A percentile compares a stretch with the other conserved stretches of the same genome.
Evolutionary conservation across 2,888 invertebrate species (phyloP).

Genomic region (Gerosis bhagava): DNA sequence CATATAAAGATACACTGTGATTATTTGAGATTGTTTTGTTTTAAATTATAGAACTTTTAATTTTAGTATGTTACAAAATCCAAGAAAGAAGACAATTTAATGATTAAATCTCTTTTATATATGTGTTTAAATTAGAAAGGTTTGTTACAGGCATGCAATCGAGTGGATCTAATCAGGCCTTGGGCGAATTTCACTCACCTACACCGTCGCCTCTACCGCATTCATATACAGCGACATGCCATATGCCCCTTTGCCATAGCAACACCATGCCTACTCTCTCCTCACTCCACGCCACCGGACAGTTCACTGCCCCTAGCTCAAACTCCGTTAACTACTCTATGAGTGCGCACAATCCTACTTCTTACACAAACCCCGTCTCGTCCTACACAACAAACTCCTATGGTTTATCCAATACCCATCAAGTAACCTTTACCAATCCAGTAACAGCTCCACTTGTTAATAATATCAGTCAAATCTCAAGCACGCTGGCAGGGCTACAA

Average conservation of each 20-base stretch:
- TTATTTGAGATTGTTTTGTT: too few species aligned
- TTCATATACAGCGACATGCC: conserved; percentile 73
- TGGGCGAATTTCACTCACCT: conserved; percentile 85
- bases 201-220: conserved; percentile 82
- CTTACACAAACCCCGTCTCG: conserved; percentile 77
- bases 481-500: conserved; percentile 72
- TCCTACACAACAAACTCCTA: conserved; percentile 72
- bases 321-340: conserved; percentile 77
- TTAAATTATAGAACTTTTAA: too few species aligned
- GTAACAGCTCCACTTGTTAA: conserved; percentile 75
- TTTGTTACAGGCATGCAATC: conserved; percentile 79
- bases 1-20: too few species aligned
- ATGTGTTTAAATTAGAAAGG: too few species aligned
- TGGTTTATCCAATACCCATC: conserved; percentile 73
- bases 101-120: too few species aligned
- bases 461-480: conserved; percentile 76
- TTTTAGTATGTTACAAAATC: too few species aligned
- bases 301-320: conserved; percentile 72
- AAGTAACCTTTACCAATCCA: conserved; percentile 78
- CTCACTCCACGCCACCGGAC: conserved; percentile 70
- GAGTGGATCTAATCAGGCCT: conserved; percentile 87
- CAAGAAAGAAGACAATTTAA: too few species aligned
- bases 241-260: conserved; percentile 81
- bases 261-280: conserved; percentile 85
- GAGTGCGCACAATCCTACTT: conserved; percentile 75